Percentiles rank a stretch among this genome's conserved stretches.
These are phyloP conservation scores for Elmis aenea DNA, from an alignment of 2,888 invertebrate species.

Conservation along the genomic window DNA sequence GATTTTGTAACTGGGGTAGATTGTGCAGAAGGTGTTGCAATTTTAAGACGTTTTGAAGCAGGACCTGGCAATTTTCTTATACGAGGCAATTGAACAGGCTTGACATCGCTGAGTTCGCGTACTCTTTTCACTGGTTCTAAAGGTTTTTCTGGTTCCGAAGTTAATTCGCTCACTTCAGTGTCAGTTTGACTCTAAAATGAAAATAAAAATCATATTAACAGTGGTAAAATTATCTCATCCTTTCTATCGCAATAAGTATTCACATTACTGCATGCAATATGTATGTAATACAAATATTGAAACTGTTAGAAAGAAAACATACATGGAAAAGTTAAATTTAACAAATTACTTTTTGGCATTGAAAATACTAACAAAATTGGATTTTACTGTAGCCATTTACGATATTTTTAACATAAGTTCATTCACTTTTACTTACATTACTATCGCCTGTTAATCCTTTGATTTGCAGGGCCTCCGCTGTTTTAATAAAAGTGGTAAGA, in stretches of 20 bases:
- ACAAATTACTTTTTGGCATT: no score
- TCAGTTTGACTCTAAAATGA: constrained; percentile 5
- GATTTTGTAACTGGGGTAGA: neutral
- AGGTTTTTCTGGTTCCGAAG: constrained; percentile 1
- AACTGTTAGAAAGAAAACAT: no score
- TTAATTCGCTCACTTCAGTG: constrained; percentile 1
- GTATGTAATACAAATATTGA: no score
- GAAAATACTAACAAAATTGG: no score
- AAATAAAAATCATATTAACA: no score
- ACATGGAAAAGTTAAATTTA: no score
- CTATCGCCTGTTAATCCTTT: constrained; percentile 45
- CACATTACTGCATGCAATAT: no score
- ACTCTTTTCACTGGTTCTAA: constrained; percentile 1
- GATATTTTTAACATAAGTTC: no score
- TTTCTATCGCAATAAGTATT: no score
- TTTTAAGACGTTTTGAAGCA: constrained; percentile 19
- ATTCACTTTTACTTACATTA: constrained; percentile 41
- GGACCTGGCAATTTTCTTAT: constrained; percentile 19
- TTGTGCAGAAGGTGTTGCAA: neutral
- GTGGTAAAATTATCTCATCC: no score
- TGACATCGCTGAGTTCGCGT: no score
- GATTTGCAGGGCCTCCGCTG: constrained; percentile 46
- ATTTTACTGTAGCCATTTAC: no score
- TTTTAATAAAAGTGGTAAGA: constrained; percentile 44
- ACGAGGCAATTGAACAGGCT: constrained; percentile 4